Conservation (phyloP, 2,797 vertebrate genomes). For the Rallus crepitans region DNA sequence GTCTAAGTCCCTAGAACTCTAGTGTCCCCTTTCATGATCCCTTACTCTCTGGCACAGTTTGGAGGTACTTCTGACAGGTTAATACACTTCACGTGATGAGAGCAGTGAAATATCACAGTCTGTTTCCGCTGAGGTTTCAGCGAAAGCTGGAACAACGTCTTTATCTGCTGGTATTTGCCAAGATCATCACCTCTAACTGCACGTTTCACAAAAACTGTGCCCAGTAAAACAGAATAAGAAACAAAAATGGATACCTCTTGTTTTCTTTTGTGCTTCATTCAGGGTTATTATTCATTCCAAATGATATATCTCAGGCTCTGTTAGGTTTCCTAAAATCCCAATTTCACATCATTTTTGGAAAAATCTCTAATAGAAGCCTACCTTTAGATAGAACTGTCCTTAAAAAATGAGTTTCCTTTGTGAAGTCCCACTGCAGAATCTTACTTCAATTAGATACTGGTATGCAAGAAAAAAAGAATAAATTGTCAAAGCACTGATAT, state of each 20-base stretch:
- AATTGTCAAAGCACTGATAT: not conserved
- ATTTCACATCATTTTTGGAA: not conserved
- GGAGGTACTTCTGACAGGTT: constrained; percentile 37
- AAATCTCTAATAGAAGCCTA: not conserved
- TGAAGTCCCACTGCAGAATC: not conserved
- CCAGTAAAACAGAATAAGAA: not conserved
- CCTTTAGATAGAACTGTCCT: not conserved
- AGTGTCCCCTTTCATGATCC: constrained; percentile 4
- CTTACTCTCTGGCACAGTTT: not conserved
- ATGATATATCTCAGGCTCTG: not conserved
- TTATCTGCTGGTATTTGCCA: constrained; percentile 8
- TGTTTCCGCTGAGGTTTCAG: not conserved
- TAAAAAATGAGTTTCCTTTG: not conserved
- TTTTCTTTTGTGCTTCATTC: not conserved
- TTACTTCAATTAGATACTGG: not conserved
- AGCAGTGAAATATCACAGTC: not conserved
- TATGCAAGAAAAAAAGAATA: not conserved
- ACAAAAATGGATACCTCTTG: not conserved
- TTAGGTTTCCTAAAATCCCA: not conserved
- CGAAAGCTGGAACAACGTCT: not conserved
- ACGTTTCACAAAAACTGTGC: not conserved
- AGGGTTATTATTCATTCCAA: not conserved
- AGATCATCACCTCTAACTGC: not conserved
- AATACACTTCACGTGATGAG: not conserved
- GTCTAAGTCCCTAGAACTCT: not conserved